Evolutionary conservation across 1,140 invertebrate species (phyloP), one percentile per base, ranked within the genome.

Genomic region (Rhagoletis pomonella): DNA sequence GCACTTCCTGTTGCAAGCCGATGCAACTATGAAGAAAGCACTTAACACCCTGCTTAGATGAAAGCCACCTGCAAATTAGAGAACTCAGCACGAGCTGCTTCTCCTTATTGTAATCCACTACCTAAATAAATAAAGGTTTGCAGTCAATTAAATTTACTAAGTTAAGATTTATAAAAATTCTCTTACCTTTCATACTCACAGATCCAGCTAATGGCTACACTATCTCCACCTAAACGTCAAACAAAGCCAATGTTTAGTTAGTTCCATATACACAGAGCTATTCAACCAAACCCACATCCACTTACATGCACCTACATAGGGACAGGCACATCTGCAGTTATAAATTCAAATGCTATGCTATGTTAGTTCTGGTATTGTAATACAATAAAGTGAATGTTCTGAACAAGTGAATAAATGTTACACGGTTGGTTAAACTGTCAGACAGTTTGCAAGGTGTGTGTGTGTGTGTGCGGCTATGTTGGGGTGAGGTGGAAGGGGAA

Each of bases 361-460:
- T 55, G 50, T 10, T 55, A 55, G 50, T 55, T 55, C 50, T 55
- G 50, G 50, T 47, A 73, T 73, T 73, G 67, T 47, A 44, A 14
- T 47, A 10, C 67, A 73, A 73, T 73, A 73, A 73, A 73, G 12
- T 17, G 9, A 73, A 42, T 17, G 39, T 73, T 73, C 4, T 73
- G 39, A 73, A 42, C 44, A 17, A 81, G 47, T 19, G 17, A 19
- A 81, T 81, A 81, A 81, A 81, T 50, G 73, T 81, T 81, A 29
- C 50, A 81, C 73, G 73, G 67, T 73, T 81, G 47, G 73, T 81
- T 55, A 73, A 73, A 73, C 42, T 67, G 12, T 67, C 10, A 10
- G 12, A 62, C 47, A 81, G 73, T 55, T 55, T n/a, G 42, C 39
- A 73, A 73, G 42, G 42, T 73, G 44, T 73, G 12, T 73, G 17